A percentile compares a stretch with the other conserved stretches of the same genome.
phyloP scores from a whole-genome alignment of 1,140 invertebrate species.

The Drosophila arizonae region DNA sequence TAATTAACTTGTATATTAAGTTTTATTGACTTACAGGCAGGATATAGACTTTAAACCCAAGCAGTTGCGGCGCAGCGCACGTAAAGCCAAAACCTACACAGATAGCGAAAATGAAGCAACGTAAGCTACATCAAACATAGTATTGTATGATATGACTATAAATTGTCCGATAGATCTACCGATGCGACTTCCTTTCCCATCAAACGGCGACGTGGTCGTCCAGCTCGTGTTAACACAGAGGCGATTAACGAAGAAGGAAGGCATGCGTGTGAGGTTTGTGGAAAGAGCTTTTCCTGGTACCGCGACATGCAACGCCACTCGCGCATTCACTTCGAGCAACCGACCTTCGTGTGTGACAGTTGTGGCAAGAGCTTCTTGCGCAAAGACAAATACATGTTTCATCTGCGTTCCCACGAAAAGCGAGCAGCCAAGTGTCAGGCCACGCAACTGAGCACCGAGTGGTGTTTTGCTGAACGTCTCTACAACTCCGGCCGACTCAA shows the following conservation, averaged over 20 bases:
- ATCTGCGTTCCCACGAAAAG: constrained; percentile 55
- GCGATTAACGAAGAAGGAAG: constrained; percentile 40
- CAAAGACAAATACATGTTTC: constrained; percentile 67
- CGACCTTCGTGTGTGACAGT: constrained; percentile 41
- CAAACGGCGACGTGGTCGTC: constrained; percentile 61
- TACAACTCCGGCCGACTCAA: constrained; percentile 52
- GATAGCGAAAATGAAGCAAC: constrained; percentile 47
- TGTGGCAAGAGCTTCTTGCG: constrained; percentile 67
- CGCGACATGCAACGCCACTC: constrained; percentile 71
- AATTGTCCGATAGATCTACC: neutral
- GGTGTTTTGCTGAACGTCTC: constrained; percentile 61
- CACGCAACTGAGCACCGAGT: constrained; percentile 37
- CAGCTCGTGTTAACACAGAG: constrained; percentile 37
- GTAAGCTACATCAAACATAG: neutral
- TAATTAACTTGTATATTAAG: neutral
- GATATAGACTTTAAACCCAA: constrained; percentile 25
- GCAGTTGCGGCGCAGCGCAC: constrained; percentile 41
- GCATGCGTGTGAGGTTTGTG: constrained; percentile 53
- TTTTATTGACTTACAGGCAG: neutral
- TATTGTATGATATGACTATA: neutral
- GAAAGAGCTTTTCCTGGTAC: constrained; percentile 67
- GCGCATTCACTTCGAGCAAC: constrained; percentile 52
- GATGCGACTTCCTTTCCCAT: neutral
- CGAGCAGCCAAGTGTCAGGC: constrained; percentile 32
- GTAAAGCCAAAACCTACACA: constrained; percentile 32